phyloP scores from a whole-genome alignment of 23 tunicate species.

The Halocynthia roretzi region DNA sequence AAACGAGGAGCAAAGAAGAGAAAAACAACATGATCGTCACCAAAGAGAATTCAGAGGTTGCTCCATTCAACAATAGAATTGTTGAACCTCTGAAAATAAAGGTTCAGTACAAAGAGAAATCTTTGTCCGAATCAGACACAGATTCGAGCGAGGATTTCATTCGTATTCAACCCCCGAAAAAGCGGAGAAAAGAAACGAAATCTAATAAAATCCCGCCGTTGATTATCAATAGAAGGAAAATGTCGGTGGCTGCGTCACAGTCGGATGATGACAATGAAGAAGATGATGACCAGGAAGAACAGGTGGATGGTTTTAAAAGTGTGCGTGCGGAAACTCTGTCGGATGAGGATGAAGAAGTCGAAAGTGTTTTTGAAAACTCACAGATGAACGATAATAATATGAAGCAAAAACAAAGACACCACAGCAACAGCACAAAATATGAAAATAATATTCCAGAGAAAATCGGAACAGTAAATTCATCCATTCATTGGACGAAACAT shows the following conservation, averaged over 20 bases:
- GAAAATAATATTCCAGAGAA: neutral
- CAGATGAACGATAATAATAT: too few relatives aligned
- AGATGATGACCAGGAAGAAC: neutral
- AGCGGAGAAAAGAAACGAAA: neutral
- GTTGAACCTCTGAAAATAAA: constrained; percentile 13
- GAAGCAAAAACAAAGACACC: neutral
- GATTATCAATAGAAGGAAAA: neutral
- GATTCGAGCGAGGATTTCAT: constrained; percentile 1
- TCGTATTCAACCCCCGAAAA: neutral
- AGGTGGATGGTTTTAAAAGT: neutral
- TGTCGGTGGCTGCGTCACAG: neutral
- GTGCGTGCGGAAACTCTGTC: too few relatives aligned
- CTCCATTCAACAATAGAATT: neutral
- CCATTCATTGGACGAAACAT: neutral
- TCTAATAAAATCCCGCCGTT: neutral
- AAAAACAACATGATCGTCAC: neutral
- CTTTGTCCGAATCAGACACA: constrained; percentile 12
- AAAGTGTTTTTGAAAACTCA: too few relatives aligned
- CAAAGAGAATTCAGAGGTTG: neutral
- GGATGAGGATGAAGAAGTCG: too few relatives aligned
- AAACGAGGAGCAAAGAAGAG: neutral
- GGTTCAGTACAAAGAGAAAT: neutral
- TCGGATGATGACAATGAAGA: neutral
- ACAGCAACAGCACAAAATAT: neutral
- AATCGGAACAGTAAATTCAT: neutral